Evolutionary conservation across 2,888 invertebrate genomes (phyloP).

Genomic region (Eilema griseolum): DNA sequence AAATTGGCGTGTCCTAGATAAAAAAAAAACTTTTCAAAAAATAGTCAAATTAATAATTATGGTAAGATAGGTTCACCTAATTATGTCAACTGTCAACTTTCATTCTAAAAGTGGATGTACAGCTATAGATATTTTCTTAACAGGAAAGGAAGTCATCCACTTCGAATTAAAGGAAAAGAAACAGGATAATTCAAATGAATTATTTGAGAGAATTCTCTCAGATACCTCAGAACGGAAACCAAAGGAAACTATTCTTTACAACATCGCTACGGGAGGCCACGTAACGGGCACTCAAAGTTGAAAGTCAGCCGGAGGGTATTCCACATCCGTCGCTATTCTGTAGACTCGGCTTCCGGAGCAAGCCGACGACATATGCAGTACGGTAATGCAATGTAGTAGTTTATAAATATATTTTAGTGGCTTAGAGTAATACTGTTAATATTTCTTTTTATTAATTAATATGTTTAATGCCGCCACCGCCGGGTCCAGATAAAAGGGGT

Average conservation of each 20-base stretch:
- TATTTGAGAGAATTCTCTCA: constrained; percentile 7
- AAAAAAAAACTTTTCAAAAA: no score
- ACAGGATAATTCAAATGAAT: constrained; percentile 14
- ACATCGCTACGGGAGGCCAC: constrained; percentile 10
- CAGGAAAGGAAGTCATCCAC: constrained; percentile 2
- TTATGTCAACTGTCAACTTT: neutral
- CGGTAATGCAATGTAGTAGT: neutral
- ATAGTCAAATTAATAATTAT: no score
- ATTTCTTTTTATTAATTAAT: no score
- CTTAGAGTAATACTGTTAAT: no score
- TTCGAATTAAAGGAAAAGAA: neutral
- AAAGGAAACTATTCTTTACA: constrained; percentile 17
- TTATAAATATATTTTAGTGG: neutral
- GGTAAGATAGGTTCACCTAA: no score
- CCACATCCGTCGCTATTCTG: constrained; percentile 17
- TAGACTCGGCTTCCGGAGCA: constrained; percentile 12
- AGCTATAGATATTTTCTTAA: neutral
- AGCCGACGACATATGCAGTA: constrained; percentile 4
- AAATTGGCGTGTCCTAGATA: no score
- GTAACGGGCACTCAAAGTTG: constrained; percentile 24
- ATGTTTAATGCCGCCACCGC: no score
- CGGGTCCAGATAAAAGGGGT: no score
- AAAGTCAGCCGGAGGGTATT: constrained; percentile 19
- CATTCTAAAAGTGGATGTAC: neutral
- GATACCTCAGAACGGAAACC: constrained; percentile 15